These are phyloP conservation scores for Accipiter cooperii DNA, from an alignment of 2,113 vertebrate species.

Conservation along the genomic window DNA sequence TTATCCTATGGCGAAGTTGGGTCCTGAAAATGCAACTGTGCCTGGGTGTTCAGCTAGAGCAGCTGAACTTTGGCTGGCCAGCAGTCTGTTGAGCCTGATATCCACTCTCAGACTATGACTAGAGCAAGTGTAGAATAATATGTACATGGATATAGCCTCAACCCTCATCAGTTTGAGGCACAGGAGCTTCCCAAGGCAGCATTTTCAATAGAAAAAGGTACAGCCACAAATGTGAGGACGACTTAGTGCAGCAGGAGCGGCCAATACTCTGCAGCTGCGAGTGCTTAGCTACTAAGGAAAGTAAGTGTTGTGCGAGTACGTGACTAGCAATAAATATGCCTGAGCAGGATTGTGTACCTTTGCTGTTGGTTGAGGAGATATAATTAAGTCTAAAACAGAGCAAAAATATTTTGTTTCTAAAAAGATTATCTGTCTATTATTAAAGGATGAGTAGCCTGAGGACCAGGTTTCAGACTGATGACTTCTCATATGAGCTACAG, in stretches of 20 bases:
- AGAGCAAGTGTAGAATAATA: neutral
- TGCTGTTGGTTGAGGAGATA: neutral
- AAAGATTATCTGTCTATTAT: neutral
- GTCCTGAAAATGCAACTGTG: neutral
- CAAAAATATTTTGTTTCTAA: neutral
- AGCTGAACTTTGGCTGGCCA: neutral
- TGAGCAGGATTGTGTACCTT: neutral
- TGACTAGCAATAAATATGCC: neutral
- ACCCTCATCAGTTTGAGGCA: neutral
- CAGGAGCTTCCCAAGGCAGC: neutral
- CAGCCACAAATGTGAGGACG: neutral
- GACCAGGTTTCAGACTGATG: neutral
- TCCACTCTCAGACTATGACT: rapidly evolving
- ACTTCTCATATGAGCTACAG: neutral
- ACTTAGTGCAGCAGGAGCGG: neutral
- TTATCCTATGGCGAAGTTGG: neutral
- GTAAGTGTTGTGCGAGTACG: neutral
- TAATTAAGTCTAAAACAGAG: neutral
- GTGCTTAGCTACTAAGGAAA: neutral
- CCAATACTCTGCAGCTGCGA: neutral
- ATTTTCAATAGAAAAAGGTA: neutral
- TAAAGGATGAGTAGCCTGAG: neutral
- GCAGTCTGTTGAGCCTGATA: neutral
- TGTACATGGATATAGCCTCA: neutral
- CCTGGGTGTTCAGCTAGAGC: neutral